Conservation (phyloP, 1,140 invertebrate species). For the Listronotus oregonensis region DNA sequence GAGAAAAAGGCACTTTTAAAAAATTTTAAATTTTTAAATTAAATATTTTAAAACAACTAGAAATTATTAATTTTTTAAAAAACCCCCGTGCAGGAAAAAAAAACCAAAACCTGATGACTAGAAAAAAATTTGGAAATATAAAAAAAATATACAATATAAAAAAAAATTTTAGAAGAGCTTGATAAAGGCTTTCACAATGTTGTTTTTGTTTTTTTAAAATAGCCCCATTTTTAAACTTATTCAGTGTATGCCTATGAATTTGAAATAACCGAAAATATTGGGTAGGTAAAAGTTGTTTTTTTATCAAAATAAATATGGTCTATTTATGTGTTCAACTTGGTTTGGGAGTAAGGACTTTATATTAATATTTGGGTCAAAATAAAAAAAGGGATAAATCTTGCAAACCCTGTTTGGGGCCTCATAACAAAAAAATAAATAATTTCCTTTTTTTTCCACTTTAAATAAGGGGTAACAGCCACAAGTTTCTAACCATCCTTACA, state of each 20-base stretch:
- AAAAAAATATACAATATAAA: conserved; percentile 75
- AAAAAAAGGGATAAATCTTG: no score
- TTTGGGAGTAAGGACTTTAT: no score
- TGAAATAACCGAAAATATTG: conserved; percentile 62
- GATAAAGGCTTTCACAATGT: conserved; percentile 66
- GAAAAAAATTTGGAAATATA: conserved; percentile 69
- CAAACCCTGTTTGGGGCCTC: no score
- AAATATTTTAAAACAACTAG: conserved; percentile 71
- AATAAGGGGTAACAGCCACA: no score
- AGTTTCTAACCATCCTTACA: no score
- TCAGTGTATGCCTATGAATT: conserved; percentile 79
- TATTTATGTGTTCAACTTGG: no score
- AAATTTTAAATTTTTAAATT: conserved; percentile 74
- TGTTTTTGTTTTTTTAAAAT: conserved; percentile 69
- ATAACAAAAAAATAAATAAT: no score
- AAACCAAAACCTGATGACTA: conserved; percentile 59
- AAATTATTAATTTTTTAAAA: conserved; percentile 74
- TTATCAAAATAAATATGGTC: no score
- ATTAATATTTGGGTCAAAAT: no score
- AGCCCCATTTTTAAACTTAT: conserved; percentile 82
- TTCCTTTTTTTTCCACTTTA: no score
- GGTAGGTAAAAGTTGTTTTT: no score
- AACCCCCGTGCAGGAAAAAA: conserved; percentile 65
- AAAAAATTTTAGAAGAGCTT: conserved; percentile 68
- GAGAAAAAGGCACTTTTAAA: conserved; percentile 64